A percentile compares a stretch with the other conserved stretches of the same genome.
phyloP scores from a whole-genome alignment of 2,113 vertebrate species.

The Marcusenius ussheri region DNA sequence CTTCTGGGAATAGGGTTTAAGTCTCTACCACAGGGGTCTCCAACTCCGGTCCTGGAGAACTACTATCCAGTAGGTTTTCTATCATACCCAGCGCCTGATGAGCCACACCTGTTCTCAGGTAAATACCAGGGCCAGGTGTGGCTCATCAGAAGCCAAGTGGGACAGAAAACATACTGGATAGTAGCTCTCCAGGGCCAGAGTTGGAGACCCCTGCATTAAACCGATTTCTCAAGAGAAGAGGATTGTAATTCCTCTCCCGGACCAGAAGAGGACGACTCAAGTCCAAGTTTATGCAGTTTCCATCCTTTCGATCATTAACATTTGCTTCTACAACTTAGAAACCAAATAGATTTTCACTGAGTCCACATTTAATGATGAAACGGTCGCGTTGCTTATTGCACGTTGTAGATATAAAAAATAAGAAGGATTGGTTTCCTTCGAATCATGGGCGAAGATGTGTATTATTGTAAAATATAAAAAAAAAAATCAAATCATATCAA shows the following conservation, averaged over 20 bases:
- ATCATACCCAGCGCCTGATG: no score
- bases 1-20: no score
- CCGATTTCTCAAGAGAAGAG: background rate
- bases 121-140: no score
- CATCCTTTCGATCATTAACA: background rate
- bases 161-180: no score
- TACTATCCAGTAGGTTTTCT: no score
- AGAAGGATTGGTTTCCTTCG: background rate
- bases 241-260: background rate
- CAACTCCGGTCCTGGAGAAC: no score
- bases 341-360: background rate
- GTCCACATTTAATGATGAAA: background rate
- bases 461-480: background rate
- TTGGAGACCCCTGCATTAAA: background rate
- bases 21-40: no score
- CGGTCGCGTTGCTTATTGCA: background rate
- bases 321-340: background rate
- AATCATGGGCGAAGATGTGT: background rate
- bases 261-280: background rate
- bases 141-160: no score
- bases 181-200: no score
- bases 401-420: background rate
- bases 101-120: no score
- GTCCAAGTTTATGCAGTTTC: background rate
- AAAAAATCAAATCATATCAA: background rate